Conservation (phyloP, 2,797 vertebrate genomes). For the Caiman crocodilus region DNA sequence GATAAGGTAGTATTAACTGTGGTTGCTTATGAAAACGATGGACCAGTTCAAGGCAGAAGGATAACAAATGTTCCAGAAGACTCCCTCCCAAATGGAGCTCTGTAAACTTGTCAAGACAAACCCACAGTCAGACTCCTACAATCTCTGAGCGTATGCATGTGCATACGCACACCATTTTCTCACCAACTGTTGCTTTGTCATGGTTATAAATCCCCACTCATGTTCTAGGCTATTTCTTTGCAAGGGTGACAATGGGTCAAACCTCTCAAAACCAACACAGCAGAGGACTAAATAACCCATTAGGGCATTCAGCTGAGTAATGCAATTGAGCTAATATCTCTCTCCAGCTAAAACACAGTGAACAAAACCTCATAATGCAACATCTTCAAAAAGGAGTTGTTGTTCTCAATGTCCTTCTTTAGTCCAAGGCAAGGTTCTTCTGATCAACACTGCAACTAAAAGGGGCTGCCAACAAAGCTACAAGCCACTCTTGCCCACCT, state of each 20-base stretch:
- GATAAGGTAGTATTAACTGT: neutral
- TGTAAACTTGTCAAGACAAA: neutral
- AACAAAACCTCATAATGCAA: neutral
- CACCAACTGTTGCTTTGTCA: neutral
- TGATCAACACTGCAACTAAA: neutral
- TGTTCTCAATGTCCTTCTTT: neutral
- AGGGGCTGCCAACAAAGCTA: neutral
- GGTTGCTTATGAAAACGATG: neutral
- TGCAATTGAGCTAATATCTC: neutral
- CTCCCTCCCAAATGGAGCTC: neutral
- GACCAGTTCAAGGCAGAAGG: neutral
- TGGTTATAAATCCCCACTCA: neutral
- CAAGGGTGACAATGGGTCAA: neutral
- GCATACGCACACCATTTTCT: rapidly evolving
- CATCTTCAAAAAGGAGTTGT: neutral
- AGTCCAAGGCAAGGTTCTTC: neutral
- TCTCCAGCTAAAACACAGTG: neutral
- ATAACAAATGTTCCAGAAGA: neutral
- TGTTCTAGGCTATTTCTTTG: neutral
- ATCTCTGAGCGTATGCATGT: rapidly evolving
- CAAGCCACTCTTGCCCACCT: rapidly evolving
- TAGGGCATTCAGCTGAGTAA: neutral
- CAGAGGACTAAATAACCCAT: neutral
- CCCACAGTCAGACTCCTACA: rapidly evolving
- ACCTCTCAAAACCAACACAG: neutral